A percentile compares a stretch with the other conserved stretches of the same genome.
These are phyloP conservation scores for Cyclophora albipunctata DNA, from an alignment of 2,888 invertebrate genomes.

Conservation along the genomic window DNA sequence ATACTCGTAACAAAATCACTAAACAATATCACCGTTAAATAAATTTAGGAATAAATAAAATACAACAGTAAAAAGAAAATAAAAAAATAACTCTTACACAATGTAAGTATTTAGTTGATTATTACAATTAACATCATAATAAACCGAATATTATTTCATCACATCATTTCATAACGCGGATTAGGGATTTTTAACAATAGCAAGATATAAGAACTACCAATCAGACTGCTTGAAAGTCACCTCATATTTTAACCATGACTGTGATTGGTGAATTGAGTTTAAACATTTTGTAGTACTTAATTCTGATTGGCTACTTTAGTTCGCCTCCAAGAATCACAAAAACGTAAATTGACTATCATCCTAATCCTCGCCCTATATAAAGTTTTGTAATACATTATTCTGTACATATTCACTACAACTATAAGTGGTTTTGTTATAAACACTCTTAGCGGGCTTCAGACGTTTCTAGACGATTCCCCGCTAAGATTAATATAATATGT, in stretches of 20 bases:
- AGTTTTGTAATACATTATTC: not conserved
- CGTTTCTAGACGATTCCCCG: no score
- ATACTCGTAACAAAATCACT: slow-evolving; percentile 8
- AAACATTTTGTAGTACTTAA: not conserved
- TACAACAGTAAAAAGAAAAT: slow-evolving; percentile 12
- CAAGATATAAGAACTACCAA: slow-evolving; percentile 5
- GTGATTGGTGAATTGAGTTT: not conserved
- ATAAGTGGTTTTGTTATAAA: no score
- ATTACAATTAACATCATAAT: slow-evolving; percentile 7
- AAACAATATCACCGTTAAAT: slow-evolving; percentile 5
- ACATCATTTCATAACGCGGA: slow-evolving; percentile 5
- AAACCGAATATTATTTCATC: slow-evolving; percentile 9
- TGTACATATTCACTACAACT: no score
- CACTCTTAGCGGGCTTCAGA: no score
- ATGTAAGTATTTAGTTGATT: slow-evolving; percentile 24
- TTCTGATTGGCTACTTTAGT: not conserved
- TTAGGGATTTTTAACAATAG: not conserved
- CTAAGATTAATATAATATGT: not conserved
- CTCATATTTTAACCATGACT: no score
- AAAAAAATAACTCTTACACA: slow-evolving; percentile 26
- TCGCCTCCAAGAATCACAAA: not conserved
- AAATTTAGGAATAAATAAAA: slow-evolving; percentile 12
- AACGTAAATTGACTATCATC: not conserved
- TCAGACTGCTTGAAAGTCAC: no score
- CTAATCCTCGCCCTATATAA: not conserved